phyloP scores from a whole-genome alignment of 2,888 invertebrate species.

The Torymus aiolomorphi region DNA sequence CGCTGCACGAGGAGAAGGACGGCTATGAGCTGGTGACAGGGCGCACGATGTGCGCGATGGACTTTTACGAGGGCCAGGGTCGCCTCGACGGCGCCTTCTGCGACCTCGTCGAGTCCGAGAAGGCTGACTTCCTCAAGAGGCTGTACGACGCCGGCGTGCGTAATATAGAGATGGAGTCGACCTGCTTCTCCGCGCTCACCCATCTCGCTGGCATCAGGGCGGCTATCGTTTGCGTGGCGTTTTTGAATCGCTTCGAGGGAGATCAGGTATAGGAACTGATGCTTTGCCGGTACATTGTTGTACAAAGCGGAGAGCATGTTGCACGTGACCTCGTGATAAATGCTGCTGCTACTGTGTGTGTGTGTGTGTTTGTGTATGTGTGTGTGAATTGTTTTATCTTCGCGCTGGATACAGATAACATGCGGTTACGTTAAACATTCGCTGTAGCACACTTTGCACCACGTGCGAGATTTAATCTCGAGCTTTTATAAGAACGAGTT shows the following conservation, averaged over 20 bases:
- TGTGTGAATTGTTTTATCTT: too few relatives aligned
- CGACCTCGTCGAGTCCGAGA: conserved; percentile 89
- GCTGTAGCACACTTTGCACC: too few relatives aligned
- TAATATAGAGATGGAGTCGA: conserved; percentile 97
- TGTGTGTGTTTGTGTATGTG: too few relatives aligned
- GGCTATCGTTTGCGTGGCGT: conserved; percentile 91
- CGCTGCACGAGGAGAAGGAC: conserved; percentile 81
- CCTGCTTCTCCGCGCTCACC: conserved; percentile 92
- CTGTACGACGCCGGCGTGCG: conserved; percentile 86
- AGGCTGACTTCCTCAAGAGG: conserved; percentile 87
- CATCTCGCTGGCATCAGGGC: conserved; percentile 92
- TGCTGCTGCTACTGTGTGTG: too few relatives aligned
- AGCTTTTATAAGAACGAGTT: too few relatives aligned
- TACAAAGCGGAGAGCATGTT: too few relatives aligned
- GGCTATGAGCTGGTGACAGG: conserved; percentile 89
- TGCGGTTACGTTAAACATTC: too few relatives aligned
- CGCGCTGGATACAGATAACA: too few relatives aligned
- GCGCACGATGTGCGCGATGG: conserved; percentile 94
- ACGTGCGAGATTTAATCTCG: too few relatives aligned
- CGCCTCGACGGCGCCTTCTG: conserved; percentile 96
- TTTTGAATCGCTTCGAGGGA: conserved; percentile 91
- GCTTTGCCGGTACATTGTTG: too few relatives aligned
- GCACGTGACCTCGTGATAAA: too few relatives aligned
- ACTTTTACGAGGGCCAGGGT: conserved; percentile 98
- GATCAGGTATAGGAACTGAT: conserved; percentile 83